Evolutionary conservation across 2,888 invertebrate species (phyloP).

Genomic region (Trachelus troglodyta): DNA sequence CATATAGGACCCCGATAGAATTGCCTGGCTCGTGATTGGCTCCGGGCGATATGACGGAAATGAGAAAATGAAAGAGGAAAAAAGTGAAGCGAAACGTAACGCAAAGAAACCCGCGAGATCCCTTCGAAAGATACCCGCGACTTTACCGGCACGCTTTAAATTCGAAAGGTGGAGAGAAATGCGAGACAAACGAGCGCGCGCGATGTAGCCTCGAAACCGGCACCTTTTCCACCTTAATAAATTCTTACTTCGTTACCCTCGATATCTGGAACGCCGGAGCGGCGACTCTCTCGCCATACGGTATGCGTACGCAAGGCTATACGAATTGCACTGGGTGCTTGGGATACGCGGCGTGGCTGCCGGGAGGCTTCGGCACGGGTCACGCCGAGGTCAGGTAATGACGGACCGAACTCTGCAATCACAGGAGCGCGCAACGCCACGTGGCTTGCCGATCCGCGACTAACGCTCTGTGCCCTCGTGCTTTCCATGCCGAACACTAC

Average conservation of each 20-base stretch:
- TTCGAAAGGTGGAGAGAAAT: slow-evolving; percentile 38
- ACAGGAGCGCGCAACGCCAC: slow-evolving; percentile 62
- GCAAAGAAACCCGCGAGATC: slow-evolving; percentile 47
- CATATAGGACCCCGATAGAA: neutral
- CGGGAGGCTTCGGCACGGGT: slow-evolving; percentile 57
- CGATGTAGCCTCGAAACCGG: slow-evolving; percentile 2
- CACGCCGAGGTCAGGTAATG: slow-evolving; percentile 59
- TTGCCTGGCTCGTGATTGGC: neutral
- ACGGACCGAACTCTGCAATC: slow-evolving; percentile 62
- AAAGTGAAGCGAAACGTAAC: neutral
- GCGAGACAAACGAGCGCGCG: slow-evolving; percentile 11
- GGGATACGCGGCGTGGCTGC: slow-evolving; percentile 35
- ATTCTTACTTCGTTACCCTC: slow-evolving; percentile 9
- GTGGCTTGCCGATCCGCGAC: slow-evolving; percentile 39
- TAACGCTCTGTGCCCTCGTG: neutral
- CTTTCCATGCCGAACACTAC: neutral
- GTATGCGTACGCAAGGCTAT: slow-evolving; percentile 7
- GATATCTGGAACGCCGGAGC: slow-evolving; percentile 13
- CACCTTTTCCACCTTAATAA: neutral
- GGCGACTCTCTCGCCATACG: slow-evolving; percentile 19
- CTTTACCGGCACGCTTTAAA: slow-evolving; percentile 51
- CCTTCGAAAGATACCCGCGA: slow-evolving; percentile 57
- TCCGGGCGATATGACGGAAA: slow-evolving; percentile 11
- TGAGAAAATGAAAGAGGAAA: neutral
- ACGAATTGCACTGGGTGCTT: slow-evolving; percentile 8